Base-by-base conservation (phyloP, 2,888 invertebrate species). In the Endotricha flammealis region DNA sequence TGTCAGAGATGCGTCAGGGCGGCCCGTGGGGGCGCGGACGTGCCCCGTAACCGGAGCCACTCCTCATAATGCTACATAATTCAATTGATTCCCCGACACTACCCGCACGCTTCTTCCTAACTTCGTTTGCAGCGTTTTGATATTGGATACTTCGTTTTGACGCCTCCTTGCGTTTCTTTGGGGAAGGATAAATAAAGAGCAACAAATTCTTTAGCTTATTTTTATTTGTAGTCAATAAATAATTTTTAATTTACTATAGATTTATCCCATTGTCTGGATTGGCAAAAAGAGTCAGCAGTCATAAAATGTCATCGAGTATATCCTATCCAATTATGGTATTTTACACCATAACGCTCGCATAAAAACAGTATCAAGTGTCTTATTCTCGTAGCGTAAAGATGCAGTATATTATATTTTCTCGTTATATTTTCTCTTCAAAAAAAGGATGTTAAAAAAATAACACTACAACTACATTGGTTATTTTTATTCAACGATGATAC, bases 11-110 rank as follows among this genome's bases (percentile, higher is more conserved):
- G 79, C 80, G 76, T 80, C 77, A 73, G 64, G 48, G 49, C 41
- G 56, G 59, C 59, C 67, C 67, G 56, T 49, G 50, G 70, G 73
- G 71, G 58, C 60, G 54, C 62, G 67, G 70, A 79, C 81, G 81
- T 80, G 82, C 76, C 70, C 53, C 57, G 79, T 74, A 80, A 81
- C 77, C 63, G 67, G 81, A 81, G 75, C 77, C 66, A 65, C 69
- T 72, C 74, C 70, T 81, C 72, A 75, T 83, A 83, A 85, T 75
- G 82, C 70, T 75, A 79, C 81, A 72, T 83, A 83, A 86, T 81
- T 82, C 85, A 82, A 85, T 86, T 85, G 81, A 78, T 82, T 79
- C 79, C 75, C 82, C 81, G 70, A 80, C 82, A 80, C 83, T 81
- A 78, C 78, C 81, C 81, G 73, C 83, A 82, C 81, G 81, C 79